Evolutionary conservation across 2,797 vertebrate species (phyloP), one percentile per base, ranked within the genome.

Genomic region (Pipistrellus kuhlii): DNA sequence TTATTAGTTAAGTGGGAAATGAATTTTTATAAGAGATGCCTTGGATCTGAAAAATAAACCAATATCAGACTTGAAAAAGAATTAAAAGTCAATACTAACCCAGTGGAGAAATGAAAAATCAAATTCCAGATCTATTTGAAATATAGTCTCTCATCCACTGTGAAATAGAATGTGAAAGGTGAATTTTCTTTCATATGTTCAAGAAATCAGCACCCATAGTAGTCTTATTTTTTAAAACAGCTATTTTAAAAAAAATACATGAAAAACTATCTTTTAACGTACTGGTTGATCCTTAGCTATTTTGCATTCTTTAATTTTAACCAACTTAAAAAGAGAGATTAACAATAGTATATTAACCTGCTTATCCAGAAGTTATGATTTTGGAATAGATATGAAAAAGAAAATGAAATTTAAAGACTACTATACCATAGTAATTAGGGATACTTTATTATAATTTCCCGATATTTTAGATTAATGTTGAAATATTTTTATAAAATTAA

Each of bases 81-180:
- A 53, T 53, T 53, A 87, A 91, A 85, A 93, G 80, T 96, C 85
- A 94, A 71, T 96, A 73, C 35, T 80, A 81, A 83, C 30, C 11
- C 59, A 64, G 57, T 32, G n/a, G 80, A 94, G 75, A 97, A 96
- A 90, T 15, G 32, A 90, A 84, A 95, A 96, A 80, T 86, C 6
- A 71, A 80, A 12, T 91, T 77, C 51, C 55, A 94, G 64, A 64
- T 75, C 51, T 88, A 46, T 91, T 76, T 88, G 80, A 94, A 90
- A 87, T 55, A 48, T 46, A 30, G 59, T 69, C 77, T 86, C 51
- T 92, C 5, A 27, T 44, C 21, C 15, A 38, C 30, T 93, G 18
- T 77, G 85, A 73, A 93, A 76, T n/a, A 32, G 25, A 95, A 93
- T 13, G 1, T 66, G 15, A 84, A 88, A 94, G 15, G 20, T 38